Base-by-base conservation (phyloP, 2,797 vertebrate genomes). In the Thalassophryne amazonica region DNA sequence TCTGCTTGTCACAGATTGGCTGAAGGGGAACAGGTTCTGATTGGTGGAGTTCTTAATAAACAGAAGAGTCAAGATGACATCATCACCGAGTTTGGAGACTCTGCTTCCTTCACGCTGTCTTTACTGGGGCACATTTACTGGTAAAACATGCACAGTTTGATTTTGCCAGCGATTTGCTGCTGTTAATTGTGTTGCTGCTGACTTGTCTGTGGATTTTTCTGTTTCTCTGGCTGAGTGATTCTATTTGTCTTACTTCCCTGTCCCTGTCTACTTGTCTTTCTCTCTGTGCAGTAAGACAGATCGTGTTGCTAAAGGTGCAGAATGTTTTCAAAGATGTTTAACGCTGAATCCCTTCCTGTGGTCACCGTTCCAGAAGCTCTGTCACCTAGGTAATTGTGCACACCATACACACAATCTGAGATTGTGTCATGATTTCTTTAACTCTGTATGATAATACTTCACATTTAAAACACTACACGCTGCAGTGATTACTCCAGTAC, bases 261-360 rank as follows among this genome's bases (percentile, higher is more conserved):
- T 27, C 21, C 22, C 7, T 22, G 9, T 7, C n/a, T 25, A 10
- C 12, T 4, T 34, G 15, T 32, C 3, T 53, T 4, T 54, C 8
- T 57, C 5, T 62, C 17, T 50, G 64, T 65, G 48, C 89, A 99
- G 97, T 88, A 98, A 99, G 90, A 98, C 97, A 41, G 96, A 99
- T 81, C 93, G 97, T 59, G 92, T 94, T 79, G 91, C 94, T 82
- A 98, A 97, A 94, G 97, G 96, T 78, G 94, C 96, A 4, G 97
- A 99, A 88, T 99, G 97, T 93, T 99, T 97, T 89, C 97, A 97
- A 91, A 96, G 91, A 88, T 98, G 97, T 93, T 90, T 98, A 89
- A 94, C 90, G 70, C 93, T 98, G 86, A 99, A 99, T 84, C 97
- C 97, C 51, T 98, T 99, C 79, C 93, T 98, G 64, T 99, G 97